Evolutionary conservation across 1,140 invertebrate species (phyloP), one percentile per base, ranked within the genome.

Genomic region (Gryllus bimaculatus): DNA sequence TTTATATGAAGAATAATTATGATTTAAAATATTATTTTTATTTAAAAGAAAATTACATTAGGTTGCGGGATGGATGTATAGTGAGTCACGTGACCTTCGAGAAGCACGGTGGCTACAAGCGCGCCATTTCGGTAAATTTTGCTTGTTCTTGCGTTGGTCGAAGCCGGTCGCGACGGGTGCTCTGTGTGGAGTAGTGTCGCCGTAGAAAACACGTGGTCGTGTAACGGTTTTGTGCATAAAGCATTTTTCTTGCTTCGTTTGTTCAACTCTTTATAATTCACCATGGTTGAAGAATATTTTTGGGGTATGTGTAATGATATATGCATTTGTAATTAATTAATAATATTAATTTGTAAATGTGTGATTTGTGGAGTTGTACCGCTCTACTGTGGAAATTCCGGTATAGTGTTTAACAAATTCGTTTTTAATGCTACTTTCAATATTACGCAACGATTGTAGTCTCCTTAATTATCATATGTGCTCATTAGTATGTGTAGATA

Each of bases 251-350:
- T 13, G 10, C 18, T 13, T 66, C 15, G 10, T 10, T 10, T 18
- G 54, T 66, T 10, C 18, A 13, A 66, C 54, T 18, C 7, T 10
- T 10, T 13, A 3, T 66, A 66, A 13, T 66, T 13, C 10, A 18
- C 54, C 10, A 66, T 66, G 54, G 54, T 66, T 66, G 54, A 66
- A 66, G 54, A 66, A 66, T 66, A 66, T 66, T 66, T 66, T 66
- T 66, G 54, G 54, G 54, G 54, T 66, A 66, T 13, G 54, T 66
- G 54, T 1, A 66, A 66, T 13, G 18, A 18, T 66, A 66, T 66
- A 66, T 66, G 7, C 49, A 13, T 13, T 66, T 66, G 18, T 66
- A 66, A 18, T 18, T 10, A 66, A 66, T 66, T 66, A 13, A 13
- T 13, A 66, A 1, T 66, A 18, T 66, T 7, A 66, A 13, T 66